These are phyloP conservation scores for Meteorus colon DNA, from an alignment of 2,888 invertebrate species.

Conservation along the genomic window DNA sequence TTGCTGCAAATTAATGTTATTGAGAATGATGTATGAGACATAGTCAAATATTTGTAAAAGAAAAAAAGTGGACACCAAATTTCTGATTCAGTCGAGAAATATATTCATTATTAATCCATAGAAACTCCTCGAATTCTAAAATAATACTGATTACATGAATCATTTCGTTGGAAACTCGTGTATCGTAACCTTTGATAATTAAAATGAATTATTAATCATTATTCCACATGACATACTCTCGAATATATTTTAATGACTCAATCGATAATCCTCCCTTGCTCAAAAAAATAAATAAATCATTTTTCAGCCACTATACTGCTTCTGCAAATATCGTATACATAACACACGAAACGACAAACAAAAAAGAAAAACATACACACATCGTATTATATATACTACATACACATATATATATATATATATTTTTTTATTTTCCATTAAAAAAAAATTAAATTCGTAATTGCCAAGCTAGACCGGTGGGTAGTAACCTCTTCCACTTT, in stretches of 20 bases:
- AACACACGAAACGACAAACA: slow-evolving; percentile 33
- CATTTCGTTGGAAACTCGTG: too few relatives aligned
- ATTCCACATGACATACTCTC: too few relatives aligned
- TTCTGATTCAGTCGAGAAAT: too few relatives aligned
- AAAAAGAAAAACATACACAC: slow-evolving; percentile 43
- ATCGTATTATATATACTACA: slow-evolving; percentile 38
- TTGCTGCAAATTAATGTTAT: too few relatives aligned
- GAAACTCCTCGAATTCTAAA: too few relatives aligned
- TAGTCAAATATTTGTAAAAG: too few relatives aligned
- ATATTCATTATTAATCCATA: too few relatives aligned
- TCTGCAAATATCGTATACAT: slow-evolving; percentile 56
- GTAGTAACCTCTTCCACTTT: slow-evolving; percentile 60
- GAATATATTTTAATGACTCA: background rate
- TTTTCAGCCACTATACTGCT: slow-evolving; percentile 58
- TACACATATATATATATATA: slow-evolving; percentile 31
- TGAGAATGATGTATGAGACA: too few relatives aligned
- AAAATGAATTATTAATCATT: too few relatives aligned
- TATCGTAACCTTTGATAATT: too few relatives aligned
- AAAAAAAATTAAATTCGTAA: slow-evolving; percentile 30
- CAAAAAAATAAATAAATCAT: slow-evolving; percentile 20
- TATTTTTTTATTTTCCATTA: slow-evolving; percentile 36
- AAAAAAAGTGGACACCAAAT: too few relatives aligned
- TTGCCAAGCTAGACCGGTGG: slow-evolving; percentile 60
- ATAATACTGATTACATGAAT: too few relatives aligned
- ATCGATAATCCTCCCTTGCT: slow-evolving; percentile 31